phyloP scores from a whole-genome alignment of 2,888 invertebrate species.

The Tricholauxania praeusta region DNA sequence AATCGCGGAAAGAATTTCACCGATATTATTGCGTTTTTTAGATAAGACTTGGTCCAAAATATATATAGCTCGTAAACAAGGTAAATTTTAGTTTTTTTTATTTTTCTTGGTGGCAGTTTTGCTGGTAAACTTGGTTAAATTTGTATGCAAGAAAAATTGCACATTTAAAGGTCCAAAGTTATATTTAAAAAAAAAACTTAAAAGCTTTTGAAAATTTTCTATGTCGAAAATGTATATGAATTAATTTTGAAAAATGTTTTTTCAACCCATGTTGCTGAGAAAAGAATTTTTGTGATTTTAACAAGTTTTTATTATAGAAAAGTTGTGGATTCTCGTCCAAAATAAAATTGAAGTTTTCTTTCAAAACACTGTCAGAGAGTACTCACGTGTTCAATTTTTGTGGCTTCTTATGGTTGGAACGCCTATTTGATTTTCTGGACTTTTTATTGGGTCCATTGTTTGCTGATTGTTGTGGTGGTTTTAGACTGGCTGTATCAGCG shows the following conservation, averaged over 20 bases:
- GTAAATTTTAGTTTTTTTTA: constrained; percentile 12
- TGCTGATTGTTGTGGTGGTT: not conserved
- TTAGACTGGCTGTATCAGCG: not conserved
- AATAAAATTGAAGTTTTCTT: constrained; percentile 1
- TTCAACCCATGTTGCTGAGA: constrained; percentile 38
- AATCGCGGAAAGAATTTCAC: constrained; percentile 14
- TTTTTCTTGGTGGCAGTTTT: constrained; percentile 1
- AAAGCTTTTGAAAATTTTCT: constrained; percentile 42
- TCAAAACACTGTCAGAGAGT: not conserved
- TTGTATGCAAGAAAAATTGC: constrained; percentile 39
- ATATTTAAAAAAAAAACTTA: constrained; percentile 30
- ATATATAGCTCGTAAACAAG: not conserved
- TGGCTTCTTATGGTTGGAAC: constrained; percentile 38
- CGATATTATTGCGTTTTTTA: constrained; percentile 4
- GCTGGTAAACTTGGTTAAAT: constrained; percentile 25
- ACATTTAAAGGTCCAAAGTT: constrained; percentile 39
- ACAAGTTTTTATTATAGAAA: constrained; percentile 19
- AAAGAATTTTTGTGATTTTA: constrained; percentile 21
- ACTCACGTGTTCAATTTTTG: not conserved
- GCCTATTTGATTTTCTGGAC: constrained; percentile 37
- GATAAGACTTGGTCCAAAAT: not conserved
- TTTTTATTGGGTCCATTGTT: constrained; percentile 32
- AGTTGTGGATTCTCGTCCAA: not conserved
- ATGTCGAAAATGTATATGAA: constrained; percentile 43
- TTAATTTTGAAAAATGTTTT: constrained; percentile 32